phyloP scores from a whole-genome alignment of 37 sponge, comb jelly and placozoan species.

The Ephydatia muelleri region DNA sequence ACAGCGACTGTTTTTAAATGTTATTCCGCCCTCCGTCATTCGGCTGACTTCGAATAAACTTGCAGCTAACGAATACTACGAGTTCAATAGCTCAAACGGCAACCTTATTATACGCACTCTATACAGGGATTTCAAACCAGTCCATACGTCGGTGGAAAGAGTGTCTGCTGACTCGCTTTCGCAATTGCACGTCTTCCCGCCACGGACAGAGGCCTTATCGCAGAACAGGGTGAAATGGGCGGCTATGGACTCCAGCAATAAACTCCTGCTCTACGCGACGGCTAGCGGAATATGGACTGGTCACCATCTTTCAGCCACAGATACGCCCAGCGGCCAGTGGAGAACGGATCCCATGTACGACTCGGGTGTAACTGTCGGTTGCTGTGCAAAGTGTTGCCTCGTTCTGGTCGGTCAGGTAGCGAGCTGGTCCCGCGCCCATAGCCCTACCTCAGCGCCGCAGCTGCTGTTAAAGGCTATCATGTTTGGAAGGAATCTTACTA shows the following conservation, averaged over 20 bases:
- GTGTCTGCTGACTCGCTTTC: neutral
- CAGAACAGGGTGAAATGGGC: conserved; percentile 29
- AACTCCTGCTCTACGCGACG: conserved; percentile 15
- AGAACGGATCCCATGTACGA: conserved; percentile 15
- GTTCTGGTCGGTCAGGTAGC: too few species aligned
- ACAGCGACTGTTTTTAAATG: neutral
- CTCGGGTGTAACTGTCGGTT: conserved; percentile 20
- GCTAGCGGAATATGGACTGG: conserved; percentile 52
- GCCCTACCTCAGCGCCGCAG: too few species aligned
- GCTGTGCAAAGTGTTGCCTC: conserved; percentile 34
- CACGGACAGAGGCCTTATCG: neutral
- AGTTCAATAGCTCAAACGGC: conserved; percentile 14
- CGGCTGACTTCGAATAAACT: neutral
- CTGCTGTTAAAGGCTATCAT: too few species aligned
- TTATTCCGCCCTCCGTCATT: neutral
- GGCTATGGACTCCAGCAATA: neutral
- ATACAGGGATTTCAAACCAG: conserved; percentile 44
- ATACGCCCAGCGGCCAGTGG: conserved; percentile 5
- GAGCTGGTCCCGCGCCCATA: too few species aligned
- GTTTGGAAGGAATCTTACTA: too few species aligned
- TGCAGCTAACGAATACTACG: conserved; percentile 17
- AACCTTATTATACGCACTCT: conserved; percentile 20
- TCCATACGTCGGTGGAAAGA: conserved; percentile 9
- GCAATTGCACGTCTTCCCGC: neutral
- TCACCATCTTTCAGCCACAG: neutral